phyloP scores from a whole-genome alignment of 2,797 vertebrate genomes.

The Spinus olivaceus region DNA sequence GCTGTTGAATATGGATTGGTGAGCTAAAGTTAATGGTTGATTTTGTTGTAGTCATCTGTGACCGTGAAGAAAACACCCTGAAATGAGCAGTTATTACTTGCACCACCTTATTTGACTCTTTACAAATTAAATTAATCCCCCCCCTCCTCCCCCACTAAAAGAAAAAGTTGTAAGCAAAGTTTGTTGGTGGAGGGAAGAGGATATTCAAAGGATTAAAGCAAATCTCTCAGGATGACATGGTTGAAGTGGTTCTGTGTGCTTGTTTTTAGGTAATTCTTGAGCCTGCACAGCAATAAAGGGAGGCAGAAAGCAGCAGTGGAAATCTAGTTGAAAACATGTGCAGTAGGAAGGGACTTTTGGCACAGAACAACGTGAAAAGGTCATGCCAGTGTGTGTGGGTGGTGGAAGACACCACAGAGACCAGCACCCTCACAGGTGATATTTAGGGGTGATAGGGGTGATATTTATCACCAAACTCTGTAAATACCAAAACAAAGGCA shows the following conservation, averaged over 20 bases:
- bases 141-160: fast-evolving
- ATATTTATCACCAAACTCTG: conserved; percentile 2
- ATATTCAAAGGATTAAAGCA: background rate
- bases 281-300: background rate
- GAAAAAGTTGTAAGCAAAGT: background rate
- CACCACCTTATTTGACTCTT: background rate
- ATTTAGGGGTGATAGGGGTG: background rate
- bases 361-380: background rate
- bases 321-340: background rate
- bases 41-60: background rate
- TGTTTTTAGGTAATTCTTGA: background rate
- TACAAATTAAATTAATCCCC: background rate
- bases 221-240: background rate
- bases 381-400: conserved; percentile 38
- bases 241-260: background rate
- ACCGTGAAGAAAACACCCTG: background rate
- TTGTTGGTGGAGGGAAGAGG: background rate
- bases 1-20: background rate
- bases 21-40: background rate
- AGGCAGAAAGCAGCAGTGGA: background rate
- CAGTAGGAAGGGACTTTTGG: conserved; percentile 28
- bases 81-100: background rate
- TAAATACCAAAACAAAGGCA: conserved; percentile 21
- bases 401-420: conserved; percentile 50
- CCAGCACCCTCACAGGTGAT: background rate